Evolutionary conservation across 2,797 vertebrate genomes (phyloP), one percentile per base, ranked within the genome.

Genomic region (Potorous gilbertii): DNA sequence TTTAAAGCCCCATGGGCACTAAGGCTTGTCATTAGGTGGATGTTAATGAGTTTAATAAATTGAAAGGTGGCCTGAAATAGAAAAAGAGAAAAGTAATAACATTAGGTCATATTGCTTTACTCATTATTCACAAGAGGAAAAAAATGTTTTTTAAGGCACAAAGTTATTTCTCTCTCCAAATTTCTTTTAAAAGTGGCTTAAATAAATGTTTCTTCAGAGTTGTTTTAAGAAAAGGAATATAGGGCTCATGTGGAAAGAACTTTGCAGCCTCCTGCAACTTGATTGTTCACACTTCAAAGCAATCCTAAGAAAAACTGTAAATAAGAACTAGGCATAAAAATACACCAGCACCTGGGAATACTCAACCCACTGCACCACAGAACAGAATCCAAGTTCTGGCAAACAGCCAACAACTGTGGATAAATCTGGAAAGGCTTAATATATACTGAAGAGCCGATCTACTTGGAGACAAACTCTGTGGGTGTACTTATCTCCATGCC

Each of bases 331-430:
- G 97, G 97, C 98, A 97, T 98, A 98, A 98, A 98, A 98, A 97
- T 98, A 98, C 54, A 87, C 55, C 3, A 97, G 98, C 98, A 99
- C 98, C 98, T 98, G 98, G 99, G 98, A 99, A 98, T 98, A 98
- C 97, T 99, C 98, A 98, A 96, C 91, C 95, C 95, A 96, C 90
- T 98, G 98, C 98, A 98, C 98, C 98, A 97, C 97, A 97, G 96
- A 98, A 92, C 96, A 97, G 96, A 98, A 97, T 95, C 95, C 97
- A 98, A 98, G 96, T 94, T 95, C 97, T 97, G 98, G 98, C 98
- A 98, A 98, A 97, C 94, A 97, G 98, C 98, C 98, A 98, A 93
- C 95, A 24, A 55, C 96, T 0, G 0, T 96, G 95, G 95, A 95
- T 98, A 98, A 98, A 98, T 98, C 98, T 98, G 97, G 98, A 98